Evolutionary conservation across 1,140 invertebrate species (phyloP), one percentile per base, ranked within the genome.

Genomic region (Euura saliciscinereae): DNA sequence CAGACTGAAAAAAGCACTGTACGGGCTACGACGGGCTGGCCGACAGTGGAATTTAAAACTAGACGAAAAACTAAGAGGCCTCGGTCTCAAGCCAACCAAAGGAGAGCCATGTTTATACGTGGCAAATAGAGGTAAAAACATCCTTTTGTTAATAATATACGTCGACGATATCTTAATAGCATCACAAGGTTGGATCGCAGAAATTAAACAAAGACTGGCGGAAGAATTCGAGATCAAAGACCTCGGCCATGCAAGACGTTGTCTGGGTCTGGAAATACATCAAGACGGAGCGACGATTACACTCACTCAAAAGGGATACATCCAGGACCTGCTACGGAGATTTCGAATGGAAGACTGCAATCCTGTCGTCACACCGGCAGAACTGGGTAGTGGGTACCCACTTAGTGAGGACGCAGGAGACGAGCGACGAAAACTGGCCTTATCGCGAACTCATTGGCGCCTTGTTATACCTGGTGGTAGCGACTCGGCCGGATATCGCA

Each of bases 361-460:
- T n/a, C 51, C 64, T 13, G 65, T 71, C 44, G 46, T 42, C 3
- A 71, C 70, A 65, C 64, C 70, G 5, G 28, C 13, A 44, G 70
- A 64, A 59, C 2, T 28, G 8, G 51, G 51, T 46, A 59, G 0
- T 28, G 8, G 51, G 51, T 46, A 13, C 28, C 3, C 45, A 51
- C 44, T 44, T 65, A 64, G 64, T 65, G n/a, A 71, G 44, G 45
- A 6, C 70, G 65, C 43, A 65, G 44, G 13, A 59, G 10, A 43
- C 43, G 70, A 64, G 51, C 65, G 51, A 65, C 46, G 13, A 65
- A 43, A 71, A 71, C 4, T 71, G 44, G 28, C 51, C 59, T 42
- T 88, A 80, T 73, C 79, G 81, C 73, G 66, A 86, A 45, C 28
- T 75, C 2, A 77, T 84, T 28, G 80, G 82, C 8, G 42, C 75